Evolutionary conservation across 2,888 invertebrate species (phyloP), one percentile per base, ranked within the genome.

Genomic region (Drosophila colorata): DNA sequence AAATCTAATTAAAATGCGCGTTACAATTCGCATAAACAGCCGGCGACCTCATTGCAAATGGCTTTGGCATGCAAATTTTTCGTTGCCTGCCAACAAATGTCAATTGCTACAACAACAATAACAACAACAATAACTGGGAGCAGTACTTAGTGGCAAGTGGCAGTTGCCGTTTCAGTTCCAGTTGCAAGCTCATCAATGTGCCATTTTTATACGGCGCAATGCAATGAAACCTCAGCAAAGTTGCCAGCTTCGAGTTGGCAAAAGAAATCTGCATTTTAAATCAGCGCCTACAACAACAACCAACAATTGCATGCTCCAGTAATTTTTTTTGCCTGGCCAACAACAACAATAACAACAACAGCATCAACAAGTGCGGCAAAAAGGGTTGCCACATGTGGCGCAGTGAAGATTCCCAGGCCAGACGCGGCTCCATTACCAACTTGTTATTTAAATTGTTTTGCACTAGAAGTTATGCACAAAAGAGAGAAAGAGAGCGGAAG

Each of bases 201-300:
- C 77, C 61, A 60, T 66, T 80, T 68, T 68, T 67, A 66, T 69
- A 51, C 48, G 31, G 56, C 18, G 33, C 57, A 67, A 60, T 65
- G 82, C 55, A 79, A 78, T 82, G 75, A 74, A 72, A 66, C 52
- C 75, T 66, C 60, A 14, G 55, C 33, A 51, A 43, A 61, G 43
- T 58, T 65, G 61, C 58, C 58, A 71, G 61, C 55, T 63, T 69
- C 55, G 47, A 64, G 40, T 63, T 72, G 66, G 71, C 57, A 78
- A 65, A 80, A 69, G 76, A 80, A 84, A 83, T 84, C 87, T 83
- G 87, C 81, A 83, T 83, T 83, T 80, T 76, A 83, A 87, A 83
- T 84, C 70, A 78, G 63, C 48, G 18, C 31, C 64, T 69, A 35
- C 66, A 66, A 49, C 65, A 74, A 53, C 74, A 76, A 57, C 61